Evolutionary conservation across 2,113 vertebrate species (phyloP), one percentile per base, ranked within the genome.

Genomic region (Gambusia affinis): DNA sequence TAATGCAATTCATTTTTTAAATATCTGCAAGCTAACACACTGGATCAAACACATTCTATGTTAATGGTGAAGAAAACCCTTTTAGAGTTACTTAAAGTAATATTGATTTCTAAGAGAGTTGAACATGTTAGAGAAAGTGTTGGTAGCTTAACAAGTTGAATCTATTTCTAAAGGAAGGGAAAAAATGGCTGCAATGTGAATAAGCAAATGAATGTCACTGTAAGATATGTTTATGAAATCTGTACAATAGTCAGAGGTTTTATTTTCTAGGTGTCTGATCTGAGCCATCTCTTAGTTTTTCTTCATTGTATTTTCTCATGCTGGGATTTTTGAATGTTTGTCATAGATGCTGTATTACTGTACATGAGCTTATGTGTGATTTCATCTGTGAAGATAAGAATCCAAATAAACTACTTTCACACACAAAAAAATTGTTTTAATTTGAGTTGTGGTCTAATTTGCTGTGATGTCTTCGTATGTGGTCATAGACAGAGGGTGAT

Each of bases 261-360:
- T 15, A 12, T 37, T 39, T 66, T 66, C 24, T n/a, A 15, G 35
- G 64, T 66, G 64, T n/a, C 27, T 39, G 39, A 66, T 27, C 37
- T 42, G 64, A 6, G 12, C 15, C 10, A 12, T 14, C 8, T 42
- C 2, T 39, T 66, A n/a, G 24, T 42, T 12, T n/a, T 14, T 65
- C 29, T 66, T 33, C 64, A 14, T 24, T 66, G 35, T 4, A 42
- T n/a, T 65, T 65, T 65, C 33, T 65, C 33, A 27, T 65, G 17
- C 31, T 37, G 39, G 15, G 39, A 33, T 39, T 64, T 65, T 37
- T 65, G 31, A 14, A 37, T 65, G 24, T 31, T n/a, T 65, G 64
- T 65, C 37, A 65, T 65, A 39, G 33, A 37, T 65, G 64, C 33
- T 65, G 4, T 65, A 27, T 65, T 27, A 65, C 33, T 65, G 35